phyloP scores from a whole-genome alignment of 2,888 invertebrate species.

The Rhingia campestris region DNA sequence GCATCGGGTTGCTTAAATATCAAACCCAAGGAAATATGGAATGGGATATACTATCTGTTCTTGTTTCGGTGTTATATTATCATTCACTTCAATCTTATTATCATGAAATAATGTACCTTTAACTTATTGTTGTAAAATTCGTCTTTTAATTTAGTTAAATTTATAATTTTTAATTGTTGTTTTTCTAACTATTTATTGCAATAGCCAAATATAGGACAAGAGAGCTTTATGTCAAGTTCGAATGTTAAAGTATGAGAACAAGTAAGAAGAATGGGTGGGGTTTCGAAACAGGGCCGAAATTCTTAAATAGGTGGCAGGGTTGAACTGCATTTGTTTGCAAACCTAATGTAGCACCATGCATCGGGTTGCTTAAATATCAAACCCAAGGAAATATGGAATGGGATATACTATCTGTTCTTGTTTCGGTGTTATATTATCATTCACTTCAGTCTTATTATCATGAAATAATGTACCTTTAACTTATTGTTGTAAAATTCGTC shows the following conservation, averaged over 20 bases:
- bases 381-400: no score
- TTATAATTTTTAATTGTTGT: conserved; percentile 26
- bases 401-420: no score
- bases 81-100: conserved; percentile 34
- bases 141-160: conserved; percentile 30
- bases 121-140: conserved; percentile 19
- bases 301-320: not conserved
- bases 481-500: conserved; percentile 27
- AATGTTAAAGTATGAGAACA: conserved; percentile 78
- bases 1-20: no score
- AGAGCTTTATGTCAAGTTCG: conserved; percentile 79
- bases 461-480: conserved; percentile 72
- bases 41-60: no score
- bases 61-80: no score
- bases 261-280: conserved; percentile 7
- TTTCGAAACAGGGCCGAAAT: not conserved
- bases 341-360: no score
- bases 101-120: conserved; percentile 74
- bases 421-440: no score
- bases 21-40: no score
- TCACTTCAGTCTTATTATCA: conserved; percentile 52
- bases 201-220: conserved; percentile 21
- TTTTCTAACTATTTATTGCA: conserved; percentile 15
- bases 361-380: no score
- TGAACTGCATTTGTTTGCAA: not conserved